Evolutionary conservation across 2,888 invertebrate genomes (phyloP).

Genomic region (Lithophane semibrunnea): DNA sequence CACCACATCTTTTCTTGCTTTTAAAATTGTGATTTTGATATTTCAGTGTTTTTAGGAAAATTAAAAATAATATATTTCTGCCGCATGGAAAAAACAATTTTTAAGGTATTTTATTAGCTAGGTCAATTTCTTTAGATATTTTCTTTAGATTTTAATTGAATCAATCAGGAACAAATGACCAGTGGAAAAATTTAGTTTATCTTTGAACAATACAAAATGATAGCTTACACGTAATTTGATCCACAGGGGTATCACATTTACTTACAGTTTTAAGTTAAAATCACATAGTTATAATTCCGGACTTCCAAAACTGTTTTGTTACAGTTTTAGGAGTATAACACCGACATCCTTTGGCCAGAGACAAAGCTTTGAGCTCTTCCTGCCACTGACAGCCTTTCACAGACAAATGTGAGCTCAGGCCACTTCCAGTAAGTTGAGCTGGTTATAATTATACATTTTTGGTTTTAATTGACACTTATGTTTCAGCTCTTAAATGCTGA

Average conservation of each 20-base stretch:
- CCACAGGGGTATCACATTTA: not conserved
- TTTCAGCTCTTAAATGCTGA: not conserved
- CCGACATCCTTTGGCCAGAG: conserved; percentile 26
- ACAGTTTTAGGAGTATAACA: conserved; percentile 30
- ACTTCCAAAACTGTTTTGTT: conserved; percentile 22
- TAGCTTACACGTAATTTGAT: not conserved
- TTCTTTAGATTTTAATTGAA: not conserved
- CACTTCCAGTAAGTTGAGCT: conserved; percentile 1
- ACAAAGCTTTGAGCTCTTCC: conserved; percentile 53
- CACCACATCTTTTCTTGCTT: not conserved
- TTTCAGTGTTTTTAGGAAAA: too few species aligned
- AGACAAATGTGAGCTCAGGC: conserved; percentile 8
- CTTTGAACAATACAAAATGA: not conserved
- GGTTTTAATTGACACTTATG: not conserved
- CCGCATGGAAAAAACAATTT: not conserved
- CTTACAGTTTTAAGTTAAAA: conserved; percentile 10
- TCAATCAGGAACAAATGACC: not conserved
- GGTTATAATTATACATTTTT: not conserved
- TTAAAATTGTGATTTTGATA: not conserved
- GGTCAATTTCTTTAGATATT: not conserved
- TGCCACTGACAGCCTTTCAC: conserved; percentile 43
- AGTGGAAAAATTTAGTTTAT: not conserved
- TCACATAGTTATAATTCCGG: not conserved
- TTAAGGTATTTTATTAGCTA: not conserved
- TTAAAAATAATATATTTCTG: not conserved